A percentile compares a stretch with the other conserved stretches of the same genome.
phyloP scores from a whole-genome alignment of 2,797 vertebrate species.

The Pseudocheirus occidentalis region DNA sequence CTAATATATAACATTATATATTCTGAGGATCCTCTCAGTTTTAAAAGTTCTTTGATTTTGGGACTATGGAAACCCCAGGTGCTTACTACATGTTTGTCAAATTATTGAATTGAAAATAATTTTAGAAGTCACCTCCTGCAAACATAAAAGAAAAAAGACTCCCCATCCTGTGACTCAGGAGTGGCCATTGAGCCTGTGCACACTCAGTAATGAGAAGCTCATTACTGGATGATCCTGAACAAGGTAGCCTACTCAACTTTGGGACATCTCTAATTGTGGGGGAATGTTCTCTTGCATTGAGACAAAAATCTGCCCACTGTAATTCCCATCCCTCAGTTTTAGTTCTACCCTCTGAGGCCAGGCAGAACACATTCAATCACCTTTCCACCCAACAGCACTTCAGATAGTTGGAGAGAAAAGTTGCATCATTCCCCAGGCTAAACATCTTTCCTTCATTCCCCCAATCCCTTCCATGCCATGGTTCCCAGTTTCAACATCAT shows the following conservation, averaged over 20 bases:
- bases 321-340: not conserved
- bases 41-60: not conserved
- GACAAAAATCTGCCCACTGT: not conserved
- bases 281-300: not conserved
- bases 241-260: not conserved
- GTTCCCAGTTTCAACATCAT: not conserved
- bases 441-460: not conserved
- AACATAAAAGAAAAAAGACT: not conserved
- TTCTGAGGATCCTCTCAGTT: not conserved
- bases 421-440: not conserved
- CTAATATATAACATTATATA: not conserved
- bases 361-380: not conserved
- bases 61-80: not conserved
- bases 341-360: not conserved
- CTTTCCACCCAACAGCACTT: not conserved
- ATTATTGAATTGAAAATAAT: not conserved
- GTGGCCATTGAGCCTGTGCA: not conserved
- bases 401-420: not conserved
- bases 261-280: not conserved
- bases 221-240: not conserved
- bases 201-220: not conserved
- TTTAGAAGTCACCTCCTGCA: not conserved
- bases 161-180: not conserved
- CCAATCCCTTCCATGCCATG: not conserved
- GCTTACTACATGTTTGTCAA: not conserved